Evolutionary conservation across 1,140 invertebrate species (phyloP).

Genomic region (Calephelis virginiensis): DNA sequence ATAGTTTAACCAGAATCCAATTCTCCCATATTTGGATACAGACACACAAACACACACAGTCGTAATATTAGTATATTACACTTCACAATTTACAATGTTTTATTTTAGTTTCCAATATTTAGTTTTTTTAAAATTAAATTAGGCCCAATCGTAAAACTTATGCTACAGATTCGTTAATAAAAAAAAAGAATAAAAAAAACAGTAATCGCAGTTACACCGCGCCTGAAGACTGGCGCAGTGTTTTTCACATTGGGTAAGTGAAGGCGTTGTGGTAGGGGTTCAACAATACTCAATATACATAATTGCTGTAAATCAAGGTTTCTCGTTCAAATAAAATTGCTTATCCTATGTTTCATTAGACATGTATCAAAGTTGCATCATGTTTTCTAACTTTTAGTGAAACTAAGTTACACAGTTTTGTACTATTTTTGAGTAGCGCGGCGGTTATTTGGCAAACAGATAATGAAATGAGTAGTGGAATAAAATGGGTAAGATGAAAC

Average conservation of each 20-base stretch:
- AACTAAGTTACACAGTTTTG: background rate
- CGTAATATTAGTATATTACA: slow-evolving; percentile 10
- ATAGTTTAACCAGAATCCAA: slow-evolving; percentile 72
- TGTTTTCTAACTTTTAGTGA: slow-evolving; percentile 8
- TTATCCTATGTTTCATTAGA: slow-evolving; percentile 9
- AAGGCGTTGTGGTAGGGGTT: slow-evolving; percentile 39
- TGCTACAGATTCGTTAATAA: background rate
- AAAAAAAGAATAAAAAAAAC: slow-evolving; percentile 26
- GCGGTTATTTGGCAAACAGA: too few relatives aligned
- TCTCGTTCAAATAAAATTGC: slow-evolving; percentile 27
- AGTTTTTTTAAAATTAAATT: too few relatives aligned
- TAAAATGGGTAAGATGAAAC: too few relatives aligned
- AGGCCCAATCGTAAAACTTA: background rate
- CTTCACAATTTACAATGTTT: background rate
- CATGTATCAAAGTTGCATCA: slow-evolving; percentile 2
- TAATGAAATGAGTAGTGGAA: too few relatives aligned
- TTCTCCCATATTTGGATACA: slow-evolving; percentile 57
- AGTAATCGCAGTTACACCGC: slow-evolving; percentile 34
- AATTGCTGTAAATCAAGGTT: slow-evolving; percentile 22
- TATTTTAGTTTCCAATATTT: background rate
- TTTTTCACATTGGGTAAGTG: slow-evolving; percentile 32
- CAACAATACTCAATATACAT: slow-evolving; percentile 26
- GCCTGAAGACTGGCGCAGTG: slow-evolving; percentile 49
- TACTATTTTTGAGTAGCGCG: too few relatives aligned
- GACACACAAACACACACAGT: slow-evolving; percentile 23